These are phyloP conservation scores for Pogona vitticeps DNA, from an alignment of 2,113 vertebrate species.

Conservation along the genomic window DNA sequence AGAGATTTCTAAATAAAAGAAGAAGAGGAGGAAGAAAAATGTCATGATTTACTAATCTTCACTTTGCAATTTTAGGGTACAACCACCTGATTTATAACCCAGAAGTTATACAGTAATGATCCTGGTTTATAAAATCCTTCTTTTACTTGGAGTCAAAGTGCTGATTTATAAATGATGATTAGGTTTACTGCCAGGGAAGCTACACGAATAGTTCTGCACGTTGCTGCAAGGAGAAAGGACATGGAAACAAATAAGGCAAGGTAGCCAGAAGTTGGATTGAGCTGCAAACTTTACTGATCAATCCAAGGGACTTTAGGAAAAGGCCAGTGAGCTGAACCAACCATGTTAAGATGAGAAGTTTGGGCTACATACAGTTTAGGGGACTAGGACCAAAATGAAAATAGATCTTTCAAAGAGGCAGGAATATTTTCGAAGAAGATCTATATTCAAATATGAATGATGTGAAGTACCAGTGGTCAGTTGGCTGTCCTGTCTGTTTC, in stretches of 20 bases:
- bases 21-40: conserved; percentile 43
- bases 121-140: conserved; percentile 62
- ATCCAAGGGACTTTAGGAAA: conserved; percentile 2
- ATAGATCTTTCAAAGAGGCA: too few relatives aligned
- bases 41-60: conserved; percentile 73
- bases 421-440: too few relatives aligned
- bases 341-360: neutral
- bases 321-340: neutral
- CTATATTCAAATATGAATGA: too few relatives aligned
- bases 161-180: conserved; percentile 65
- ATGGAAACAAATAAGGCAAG: neutral
- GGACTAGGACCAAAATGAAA: neutral
- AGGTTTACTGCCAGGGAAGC: conserved; percentile 46
- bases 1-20: conserved; percentile 55
- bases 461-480: too few relatives aligned
- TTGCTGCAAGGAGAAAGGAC: conserved; percentile 28
- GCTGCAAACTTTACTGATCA: neutral
- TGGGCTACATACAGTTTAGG: neutral
- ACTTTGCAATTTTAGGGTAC: conserved; percentile 67
- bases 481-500: neutral
- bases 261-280: conserved; percentile 3
- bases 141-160: conserved; percentile 60
- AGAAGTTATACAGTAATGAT: conserved; percentile 58
- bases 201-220: conserved; percentile 31
- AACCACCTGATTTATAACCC: conserved; percentile 68